These are phyloP conservation scores for Lochmaea capreae DNA, from an alignment of 2,888 invertebrate species.

Conservation along the genomic window DNA sequence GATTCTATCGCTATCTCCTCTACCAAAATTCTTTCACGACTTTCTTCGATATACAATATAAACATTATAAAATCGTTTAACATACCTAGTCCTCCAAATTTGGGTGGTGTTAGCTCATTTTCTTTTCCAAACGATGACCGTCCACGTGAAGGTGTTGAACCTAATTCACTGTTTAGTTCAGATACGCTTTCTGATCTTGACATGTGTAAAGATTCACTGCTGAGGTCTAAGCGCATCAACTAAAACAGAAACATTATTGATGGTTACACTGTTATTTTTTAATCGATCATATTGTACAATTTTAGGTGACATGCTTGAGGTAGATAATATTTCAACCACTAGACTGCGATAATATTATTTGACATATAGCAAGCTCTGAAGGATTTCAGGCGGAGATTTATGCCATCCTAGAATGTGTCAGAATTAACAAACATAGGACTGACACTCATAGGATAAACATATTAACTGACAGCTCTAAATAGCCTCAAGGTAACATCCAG, in stretches of 20 bases:
- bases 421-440: too few relatives aligned
- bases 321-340: not conserved
- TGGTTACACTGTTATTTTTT: too few relatives aligned
- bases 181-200: conserved; percentile 87
- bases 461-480: too few relatives aligned
- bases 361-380: not conserved
- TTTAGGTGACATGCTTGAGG: conserved; percentile 6
- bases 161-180: conserved; percentile 78
- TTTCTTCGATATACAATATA: too few relatives aligned
- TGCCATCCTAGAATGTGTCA: too few relatives aligned
- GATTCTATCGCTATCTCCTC: conserved; percentile 16
- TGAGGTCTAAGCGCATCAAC: conserved; percentile 85
- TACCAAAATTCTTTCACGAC: not conserved
- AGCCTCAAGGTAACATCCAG: too few relatives aligned
- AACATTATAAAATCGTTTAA: conserved; percentile 39
- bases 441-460: too few relatives aligned
- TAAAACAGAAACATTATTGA: conserved; percentile 58
- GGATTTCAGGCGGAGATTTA: too few relatives aligned
- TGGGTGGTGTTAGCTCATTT: conserved; percentile 72
- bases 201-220: conserved; percentile 82
- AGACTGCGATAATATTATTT: not conserved
- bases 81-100: conserved; percentile 88
- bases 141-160: conserved; percentile 58
- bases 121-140: conserved; percentile 64
- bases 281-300: not conserved